Evolutionary conservation across 2,888 invertebrate genomes (phyloP), one percentile per base, ranked within the genome.

Genomic region (Cremastobaeus sp.): DNA sequence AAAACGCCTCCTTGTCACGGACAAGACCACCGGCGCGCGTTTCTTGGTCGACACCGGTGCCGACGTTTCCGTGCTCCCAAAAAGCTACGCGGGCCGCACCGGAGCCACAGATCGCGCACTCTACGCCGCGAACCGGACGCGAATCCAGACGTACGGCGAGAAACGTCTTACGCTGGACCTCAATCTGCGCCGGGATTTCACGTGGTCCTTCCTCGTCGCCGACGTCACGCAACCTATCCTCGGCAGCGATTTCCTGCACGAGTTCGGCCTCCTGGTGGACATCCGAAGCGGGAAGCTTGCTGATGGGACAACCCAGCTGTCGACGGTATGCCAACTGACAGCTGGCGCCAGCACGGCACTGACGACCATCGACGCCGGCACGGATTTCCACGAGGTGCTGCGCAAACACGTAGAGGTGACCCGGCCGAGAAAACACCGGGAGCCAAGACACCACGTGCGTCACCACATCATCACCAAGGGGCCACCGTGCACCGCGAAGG

Each of bases 201-300:
- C 72, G 0, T 86, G 84, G 84, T 55, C 76, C 0, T 86, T 85
- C 65, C 68, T 82, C 0, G 76, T 85, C 0, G 84, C 85, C 0
- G 81, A 85, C 28, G 81, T 84, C 3, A 62, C 80, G 0, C 81
- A 77, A 20, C 81, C 86, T 0, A 85, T 86, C 2, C 83, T 86
- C 20, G 84, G 84, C 6, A 84, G 78, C 1, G 85, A 85, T 76
- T 85, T 85, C 52, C 45, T 85, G 2, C 12, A 41, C 1, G n/a
- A 47, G 4, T 55, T 41, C 28, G 35, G 39, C 0, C 43, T 74
- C 0, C 11, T 74, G 0, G 15, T 48, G 1, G 57, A 68, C 18
- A 0, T 74, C 1, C n/a, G 12, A 9, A 45, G 28, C 0, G 11
- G 21, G 1, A 6, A 32, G 1, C 14, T 74, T 0, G 14, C 69